phyloP scores from a whole-genome alignment of 2,888 invertebrate genomes.

The Lepidochitona cinerea region DNA sequence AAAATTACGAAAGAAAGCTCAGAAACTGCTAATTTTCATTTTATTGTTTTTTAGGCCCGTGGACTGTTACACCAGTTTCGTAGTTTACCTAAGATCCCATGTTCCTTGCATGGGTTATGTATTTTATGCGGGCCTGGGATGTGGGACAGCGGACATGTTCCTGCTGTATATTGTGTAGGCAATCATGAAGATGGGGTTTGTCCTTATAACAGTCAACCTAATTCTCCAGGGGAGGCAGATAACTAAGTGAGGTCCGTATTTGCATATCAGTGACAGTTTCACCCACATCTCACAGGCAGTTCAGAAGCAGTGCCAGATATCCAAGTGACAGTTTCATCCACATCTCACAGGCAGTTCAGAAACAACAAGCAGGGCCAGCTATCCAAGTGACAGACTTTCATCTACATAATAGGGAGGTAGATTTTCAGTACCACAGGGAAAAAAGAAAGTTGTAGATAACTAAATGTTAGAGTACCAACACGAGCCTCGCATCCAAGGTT shows the following conservation, averaged over 20 bases:
- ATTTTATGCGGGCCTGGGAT: constrained; percentile 92
- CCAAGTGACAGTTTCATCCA: not conserved
- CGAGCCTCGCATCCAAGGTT: too few species aligned
- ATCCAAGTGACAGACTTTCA: not conserved
- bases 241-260: too few species aligned
- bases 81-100: constrained; percentile 88
- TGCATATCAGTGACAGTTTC: not conserved
- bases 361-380: too few species aligned
- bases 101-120: constrained; percentile 89
- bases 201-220: constrained; percentile 38
- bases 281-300: not conserved
- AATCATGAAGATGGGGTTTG: constrained; percentile 50
- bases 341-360: not conserved
- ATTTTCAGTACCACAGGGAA: too few species aligned
- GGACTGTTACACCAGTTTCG: constrained; percentile 92
- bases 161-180: constrained; percentile 82
- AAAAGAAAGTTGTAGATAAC: too few species aligned
- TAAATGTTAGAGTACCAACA: too few species aligned
- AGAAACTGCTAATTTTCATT: too few species aligned
- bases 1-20: too few species aligned
- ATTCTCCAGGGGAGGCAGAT: constrained; percentile 20
- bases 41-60: constrained; percentile 77
- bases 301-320: too few species aligned
- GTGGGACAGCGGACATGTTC: constrained; percentile 94
- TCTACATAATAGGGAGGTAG: too few species aligned